Evolutionary conservation across 2,113 vertebrate species (phyloP), one percentile per base, ranked within the genome.

Genomic region (Cavia porcellus): DNA sequence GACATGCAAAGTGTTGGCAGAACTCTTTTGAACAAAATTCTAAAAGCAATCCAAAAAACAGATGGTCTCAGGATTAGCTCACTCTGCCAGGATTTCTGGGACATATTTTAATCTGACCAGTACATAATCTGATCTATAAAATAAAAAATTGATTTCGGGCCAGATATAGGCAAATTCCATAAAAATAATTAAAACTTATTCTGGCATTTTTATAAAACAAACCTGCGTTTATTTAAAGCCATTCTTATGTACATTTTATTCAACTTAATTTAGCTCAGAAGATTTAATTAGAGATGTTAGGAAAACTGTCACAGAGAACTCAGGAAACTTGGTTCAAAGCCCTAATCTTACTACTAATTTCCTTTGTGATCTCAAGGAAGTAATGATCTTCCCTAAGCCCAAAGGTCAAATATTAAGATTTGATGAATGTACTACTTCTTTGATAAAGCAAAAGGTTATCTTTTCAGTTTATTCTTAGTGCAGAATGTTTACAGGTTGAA

Each of bases 1-100:
- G 81, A 97, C 83, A 96, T 86, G 72, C 79, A 95, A 92, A 96
- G n/a, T 92, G 75, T 96, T 97, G 92, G 95, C 94, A 97, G 88
- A 97, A 94, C 38, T 87, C 47, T 95, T 90, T 87, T 64, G 89
- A 96, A 64, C 28, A 77, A 90, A 92, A 50, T 91, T 96, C 77
- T 72, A 57, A 95, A 95, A 96, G 64, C 24, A 24, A 96, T 92
- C 77, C 82, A 94, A 62, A 97, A 97, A 94, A 86, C 96, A 98
- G 96, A 97, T 96, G 96, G 95, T 28, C 50, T 15, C 22, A 57
- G 80, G 81, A 90, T 96, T 92, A 92, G 85, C 20, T 85, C 30
- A 32, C 32, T 90, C 32, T 96, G 94, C 88, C 94, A 96, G 89
- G 47, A 64, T 97, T 96, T 88, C 68, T 66, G 81, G 64, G 72